Conservation (phyloP, 23 tunicate species). For the Botrylloides violaceus region DNA sequence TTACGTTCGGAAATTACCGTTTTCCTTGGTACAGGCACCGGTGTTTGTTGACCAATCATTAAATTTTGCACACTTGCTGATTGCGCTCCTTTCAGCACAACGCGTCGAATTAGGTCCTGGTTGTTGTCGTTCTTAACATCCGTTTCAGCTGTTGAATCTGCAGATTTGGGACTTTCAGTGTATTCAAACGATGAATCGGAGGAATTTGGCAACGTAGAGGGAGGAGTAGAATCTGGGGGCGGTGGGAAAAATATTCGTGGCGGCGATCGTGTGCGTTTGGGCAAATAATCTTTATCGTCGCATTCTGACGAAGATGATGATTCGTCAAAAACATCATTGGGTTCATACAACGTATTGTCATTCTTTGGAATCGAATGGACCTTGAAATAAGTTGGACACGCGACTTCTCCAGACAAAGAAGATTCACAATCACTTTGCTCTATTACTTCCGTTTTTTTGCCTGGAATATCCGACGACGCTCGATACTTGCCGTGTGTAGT, state of each 20-base stretch:
- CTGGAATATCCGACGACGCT: constrained; percentile 5
- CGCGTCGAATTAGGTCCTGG: neutral
- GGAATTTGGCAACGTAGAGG: constrained; percentile 13
- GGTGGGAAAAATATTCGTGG: constrained; percentile 18
- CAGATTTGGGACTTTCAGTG: neutral
- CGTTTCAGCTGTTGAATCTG: neutral
- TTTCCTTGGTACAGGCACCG: neutral
- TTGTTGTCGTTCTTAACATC: neutral
- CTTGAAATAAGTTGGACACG: constrained; percentile 13
- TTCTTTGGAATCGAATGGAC: constrained; percentile 11
- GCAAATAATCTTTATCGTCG: neutral
- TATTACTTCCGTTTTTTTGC: neutral
- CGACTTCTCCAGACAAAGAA: constrained; percentile 7
- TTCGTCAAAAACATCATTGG: neutral
- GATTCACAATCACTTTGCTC: constrained; percentile 2
- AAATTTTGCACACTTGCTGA: too few species aligned
- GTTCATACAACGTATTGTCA: neutral
- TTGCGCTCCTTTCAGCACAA: neutral
- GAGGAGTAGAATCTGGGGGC: constrained; percentile 19
- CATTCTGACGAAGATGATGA: neutral
- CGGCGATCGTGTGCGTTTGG: neutral
- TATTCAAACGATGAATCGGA: neutral
- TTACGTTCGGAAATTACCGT: neutral
- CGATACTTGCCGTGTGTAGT: constrained; percentile 17
- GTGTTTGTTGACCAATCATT: neutral